These are phyloP conservation scores for Petrophora chlorosata DNA, from an alignment of 2,888 invertebrate genomes.

Conservation along the genomic window DNA sequence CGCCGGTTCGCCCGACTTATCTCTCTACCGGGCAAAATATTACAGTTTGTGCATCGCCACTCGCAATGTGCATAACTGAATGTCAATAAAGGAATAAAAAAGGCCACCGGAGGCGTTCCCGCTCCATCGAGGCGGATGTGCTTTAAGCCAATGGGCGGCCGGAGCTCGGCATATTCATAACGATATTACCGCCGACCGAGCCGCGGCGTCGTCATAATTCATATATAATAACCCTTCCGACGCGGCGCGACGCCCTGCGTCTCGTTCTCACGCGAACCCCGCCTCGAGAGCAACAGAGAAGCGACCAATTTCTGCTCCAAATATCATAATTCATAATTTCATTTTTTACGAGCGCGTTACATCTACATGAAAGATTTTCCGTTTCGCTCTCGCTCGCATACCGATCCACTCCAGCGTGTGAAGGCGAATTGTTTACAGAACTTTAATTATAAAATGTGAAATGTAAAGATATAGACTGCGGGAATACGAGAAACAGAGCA, in stretches of 20 bases:
- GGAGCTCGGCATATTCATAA: constrained; percentile 82
- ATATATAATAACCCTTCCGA: constrained; percentile 84
- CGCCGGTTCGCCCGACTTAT: constrained; percentile 70
- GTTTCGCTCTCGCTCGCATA: constrained; percentile 53
- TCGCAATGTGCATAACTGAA: constrained; percentile 82
- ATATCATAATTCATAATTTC: constrained; percentile 83
- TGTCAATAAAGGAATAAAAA: constrained; percentile 82
- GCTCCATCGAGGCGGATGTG: constrained; percentile 76
- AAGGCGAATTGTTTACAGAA: constrained; percentile 37
- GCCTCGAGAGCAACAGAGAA: constrained; percentile 67
- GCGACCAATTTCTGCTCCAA: constrained; percentile 52
- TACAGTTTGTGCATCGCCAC: constrained; percentile 81
- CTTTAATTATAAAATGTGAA: constrained; percentile 45
- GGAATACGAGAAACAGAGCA: constrained; percentile 57
- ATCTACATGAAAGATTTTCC: constrained; percentile 57
- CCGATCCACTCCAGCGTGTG: constrained; percentile 29
- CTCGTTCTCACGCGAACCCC: constrained; percentile 60
- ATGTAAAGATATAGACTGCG: constrained; percentile 52
- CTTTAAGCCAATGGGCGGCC: constrained; percentile 80
- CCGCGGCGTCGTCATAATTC: constrained; percentile 82
- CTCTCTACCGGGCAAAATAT: constrained; percentile 77
- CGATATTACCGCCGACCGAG: constrained; percentile 82
- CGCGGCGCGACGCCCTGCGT: constrained; percentile 69
- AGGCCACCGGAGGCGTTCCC: constrained; percentile 80
- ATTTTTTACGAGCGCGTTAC: constrained; percentile 64